phyloP scores from a whole-genome alignment of 1,140 invertebrate species.

The Drosophila simulans region DNA sequence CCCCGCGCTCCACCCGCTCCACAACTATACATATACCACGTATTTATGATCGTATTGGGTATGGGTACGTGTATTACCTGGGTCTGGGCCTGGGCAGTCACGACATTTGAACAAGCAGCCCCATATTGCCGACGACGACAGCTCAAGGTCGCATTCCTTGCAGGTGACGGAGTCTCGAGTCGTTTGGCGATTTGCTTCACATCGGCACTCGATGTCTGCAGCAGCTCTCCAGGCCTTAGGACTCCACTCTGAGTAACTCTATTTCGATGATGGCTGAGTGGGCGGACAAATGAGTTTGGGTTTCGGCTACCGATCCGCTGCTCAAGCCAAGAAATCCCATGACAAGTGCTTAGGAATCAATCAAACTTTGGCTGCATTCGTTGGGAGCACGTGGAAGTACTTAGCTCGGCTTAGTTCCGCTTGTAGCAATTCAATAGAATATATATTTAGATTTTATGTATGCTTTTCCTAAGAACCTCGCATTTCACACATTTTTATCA shows the following conservation, averaged over 20 bases:
- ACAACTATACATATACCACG: neutral
- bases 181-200: constrained; percentile 60
- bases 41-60: constrained; percentile 12
- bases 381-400: neutral
- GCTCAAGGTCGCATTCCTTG: constrained; percentile 78
- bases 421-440: neutral
- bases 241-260: constrained; percentile 14
- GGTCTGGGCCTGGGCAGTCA: constrained; percentile 50
- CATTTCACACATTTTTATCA: neutral
- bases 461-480: no score
- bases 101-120: constrained; percentile 62
- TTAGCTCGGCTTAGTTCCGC: constrained; percentile 1
- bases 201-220: constrained; percentile 9
- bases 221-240: neutral
- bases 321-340: constrained; percentile 2
- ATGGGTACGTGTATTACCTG: neutral
- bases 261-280: constrained; percentile 27
- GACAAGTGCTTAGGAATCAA: constrained; percentile 29
- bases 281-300: constrained; percentile 46
- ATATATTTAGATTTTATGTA: no score
- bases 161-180: constrained; percentile 56
- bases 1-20: neutral
- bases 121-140: constrained; percentile 59
- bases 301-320: constrained; percentile 27
- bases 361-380: neutral